phyloP scores from a whole-genome alignment of 2,888 invertebrate species.

The Andrena marginata region DNA sequence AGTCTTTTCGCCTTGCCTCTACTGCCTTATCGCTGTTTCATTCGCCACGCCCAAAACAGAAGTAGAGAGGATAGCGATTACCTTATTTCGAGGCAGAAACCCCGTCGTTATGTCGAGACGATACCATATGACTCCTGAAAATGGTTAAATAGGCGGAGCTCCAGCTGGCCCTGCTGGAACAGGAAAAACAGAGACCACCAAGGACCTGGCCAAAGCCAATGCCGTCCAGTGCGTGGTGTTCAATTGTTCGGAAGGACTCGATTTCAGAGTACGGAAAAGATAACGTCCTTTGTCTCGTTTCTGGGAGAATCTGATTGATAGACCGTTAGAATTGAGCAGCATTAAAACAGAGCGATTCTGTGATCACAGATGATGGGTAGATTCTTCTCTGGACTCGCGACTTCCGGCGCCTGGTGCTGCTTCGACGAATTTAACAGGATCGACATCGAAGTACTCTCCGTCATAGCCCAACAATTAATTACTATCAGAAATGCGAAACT shows the following conservation, averaged over 20 bases:
- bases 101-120: too few relatives aligned
- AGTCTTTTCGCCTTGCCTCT: too few relatives aligned
- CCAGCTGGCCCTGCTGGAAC: conserved; percentile 96
- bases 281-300: not conserved
- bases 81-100: too few relatives aligned
- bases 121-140: not conserved
- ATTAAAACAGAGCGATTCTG: not conserved
- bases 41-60: too few relatives aligned
- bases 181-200: conserved; percentile 96
- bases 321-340: not conserved
- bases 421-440: conserved; percentile 97
- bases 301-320: not conserved
- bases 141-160: conserved; percentile 89
- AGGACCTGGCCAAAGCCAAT: conserved; percentile 94
- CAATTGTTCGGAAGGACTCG: conserved; percentile 94
- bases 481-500: conserved; percentile 95
- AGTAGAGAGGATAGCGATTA: too few relatives aligned
- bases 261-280: conserved; percentile 85
- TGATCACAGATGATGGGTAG: conserved; percentile 93
- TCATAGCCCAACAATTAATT: conserved; percentile 95
- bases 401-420: conserved; percentile 96
- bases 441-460: conserved; percentile 95
- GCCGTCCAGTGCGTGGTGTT: conserved; percentile 97
- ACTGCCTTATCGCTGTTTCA: too few relatives aligned
- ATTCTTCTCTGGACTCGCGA: conserved; percentile 95